phyloP scores from a whole-genome alignment of 2,113 vertebrate genomes.

The Xiphophorus couchianus region DNA sequence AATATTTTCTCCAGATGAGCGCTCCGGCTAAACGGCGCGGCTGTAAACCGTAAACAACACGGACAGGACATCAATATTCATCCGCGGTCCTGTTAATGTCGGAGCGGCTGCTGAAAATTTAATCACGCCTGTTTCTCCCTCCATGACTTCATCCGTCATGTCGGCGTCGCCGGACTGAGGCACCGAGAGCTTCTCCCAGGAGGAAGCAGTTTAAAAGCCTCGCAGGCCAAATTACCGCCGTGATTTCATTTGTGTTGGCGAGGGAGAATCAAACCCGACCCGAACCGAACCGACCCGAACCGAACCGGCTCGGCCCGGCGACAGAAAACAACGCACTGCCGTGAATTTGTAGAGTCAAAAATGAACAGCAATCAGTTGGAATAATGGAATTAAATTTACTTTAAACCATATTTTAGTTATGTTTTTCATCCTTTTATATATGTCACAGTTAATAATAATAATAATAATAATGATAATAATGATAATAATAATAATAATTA shows the following conservation, averaged over 20 bases:
- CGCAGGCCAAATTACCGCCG: slow-evolving; percentile 19
- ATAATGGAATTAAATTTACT: no score
- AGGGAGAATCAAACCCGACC: slow-evolving; percentile 7
- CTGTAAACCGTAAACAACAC: slow-evolving; percentile 30
- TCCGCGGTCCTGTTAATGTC: slow-evolving; percentile 33
- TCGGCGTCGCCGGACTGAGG: slow-evolving; percentile 2
- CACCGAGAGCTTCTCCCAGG: slow-evolving; percentile 12
- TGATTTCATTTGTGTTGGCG: slow-evolving; percentile 24
- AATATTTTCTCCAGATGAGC: background rate
- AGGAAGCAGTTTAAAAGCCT: slow-evolving; percentile 16
- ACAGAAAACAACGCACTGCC: background rate
- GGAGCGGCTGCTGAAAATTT: slow-evolving; percentile 27
- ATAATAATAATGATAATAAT: no score
- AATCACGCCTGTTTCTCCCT: slow-evolving; percentile 9
- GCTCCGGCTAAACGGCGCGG: slow-evolving; percentile 10
- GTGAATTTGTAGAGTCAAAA: background rate
- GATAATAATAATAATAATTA: no score
- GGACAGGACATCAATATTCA: slow-evolving; percentile 49
- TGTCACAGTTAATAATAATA: no score
- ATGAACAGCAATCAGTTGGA: no score
- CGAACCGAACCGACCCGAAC: background rate
- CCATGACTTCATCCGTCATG: background rate
- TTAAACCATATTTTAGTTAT: no score
- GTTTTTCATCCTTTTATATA: no score
- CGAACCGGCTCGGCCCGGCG: background rate